Base-by-base conservation (phyloP, 2,888 invertebrate species). In the Limulus polyphemus region DNA sequence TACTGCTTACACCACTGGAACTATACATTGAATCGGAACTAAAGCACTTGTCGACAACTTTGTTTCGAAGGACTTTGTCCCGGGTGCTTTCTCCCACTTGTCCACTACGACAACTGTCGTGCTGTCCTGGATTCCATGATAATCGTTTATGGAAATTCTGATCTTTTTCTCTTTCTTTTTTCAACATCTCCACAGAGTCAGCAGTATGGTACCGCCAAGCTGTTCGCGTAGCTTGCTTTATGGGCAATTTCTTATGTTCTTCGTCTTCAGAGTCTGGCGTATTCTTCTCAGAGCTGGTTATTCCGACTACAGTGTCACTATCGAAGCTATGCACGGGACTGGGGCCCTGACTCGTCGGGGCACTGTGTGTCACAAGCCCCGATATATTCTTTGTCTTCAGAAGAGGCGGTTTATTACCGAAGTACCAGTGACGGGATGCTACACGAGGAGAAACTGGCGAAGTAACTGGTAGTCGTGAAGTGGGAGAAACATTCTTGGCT, bases 361-460 rank as follows among this genome's bases (percentile, higher is more conserved):
- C 59, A 32, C 59, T 62, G 49, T 62, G 61, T n/a, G 56, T 58
- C 50, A 59, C 49, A 17, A 67, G 46, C 13, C 64, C 64, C 13
- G 65, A 60, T 14, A 71, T 62, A 56, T 73, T 71, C 58, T 88
- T 82, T 71, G 88, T 87, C 76, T 90, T 90, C 58, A 85, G 80
- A 60, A 91, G 79, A 11, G 89, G 90, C 63, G 90, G 90, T 75
- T 89, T 75, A 14, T 71, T 69, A 54, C 54, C 12, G 72, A 16
- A 54, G 54, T 16, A 54, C 54, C 16, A 17, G 2, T 32, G 16
- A 17, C 54, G 54, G 11, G 16, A 32, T 32, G 32, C 16, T 11
- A 54, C 32, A n/a, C 54, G 54, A 3, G 54, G 54, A 32, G 54
- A 54, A 14, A 54, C 17, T 32, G 14, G 32, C 17, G 54, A 32